Evolutionary conservation across 2,113 vertebrate species (phyloP), one percentile per base, ranked within the genome.

Genomic region (Salvelinus alpinus): DNA sequence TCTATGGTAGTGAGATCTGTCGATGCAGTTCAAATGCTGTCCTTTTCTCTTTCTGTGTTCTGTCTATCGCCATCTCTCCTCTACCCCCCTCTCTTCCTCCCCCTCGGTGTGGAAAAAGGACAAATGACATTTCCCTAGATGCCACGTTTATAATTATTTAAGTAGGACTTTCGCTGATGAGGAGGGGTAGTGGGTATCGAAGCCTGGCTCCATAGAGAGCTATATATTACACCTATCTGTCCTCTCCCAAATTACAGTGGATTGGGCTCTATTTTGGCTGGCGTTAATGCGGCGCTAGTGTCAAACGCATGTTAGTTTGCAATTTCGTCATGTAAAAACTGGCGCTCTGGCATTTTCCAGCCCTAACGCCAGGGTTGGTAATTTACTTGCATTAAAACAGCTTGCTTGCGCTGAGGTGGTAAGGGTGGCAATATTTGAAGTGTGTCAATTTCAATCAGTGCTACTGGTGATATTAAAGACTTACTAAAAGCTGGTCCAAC

Each of bases 21-120:
- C 60, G 51, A 47, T 25, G 2, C 76, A 6, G 82, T 74, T 82
- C 54, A 85, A 83, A 83, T 80, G 83, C 75, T 75, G 80, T 34
- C 70, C 79, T 79, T 68, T 18, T 34, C 31, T 68, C 65, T 34
- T 70, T 77, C 77, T 82, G 64, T 34, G 25, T 47, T 25, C 68
- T 81, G 47, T 44, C 27, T 18, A 24, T 67, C 65, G 5, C 66
- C 31, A 18, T 68, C 66, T 20, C 29, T 68, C 66, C 11, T 66
- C 64, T 27, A 12, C 24, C n/a, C 44, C 34, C 38, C 4, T 24
- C 31, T 20, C 38, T 11, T n/a, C 68, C 38, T 47, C 38, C 66
- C 66, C 16, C 66, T 20, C 66, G 16, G 14, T 20, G 20, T 29
- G 16, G 31, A 68, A 31, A 34, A 7, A 20, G 66, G 31, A 38